Conservation (phyloP, 2,113 vertebrate species). For the Pogona vitticeps region DNA sequence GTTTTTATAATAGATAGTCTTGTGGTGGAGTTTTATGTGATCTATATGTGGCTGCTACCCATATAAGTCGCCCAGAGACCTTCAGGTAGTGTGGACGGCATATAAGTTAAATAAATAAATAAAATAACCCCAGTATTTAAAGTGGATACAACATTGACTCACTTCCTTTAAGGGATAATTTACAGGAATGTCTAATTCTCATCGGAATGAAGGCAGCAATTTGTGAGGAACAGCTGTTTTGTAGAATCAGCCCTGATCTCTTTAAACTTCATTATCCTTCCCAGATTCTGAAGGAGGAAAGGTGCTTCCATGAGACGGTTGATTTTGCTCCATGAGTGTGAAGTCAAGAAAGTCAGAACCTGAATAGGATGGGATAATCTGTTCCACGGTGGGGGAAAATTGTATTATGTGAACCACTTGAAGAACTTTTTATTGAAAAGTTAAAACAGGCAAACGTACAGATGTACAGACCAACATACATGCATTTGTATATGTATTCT, state of each 20-base stretch:
- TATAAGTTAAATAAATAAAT: no score
- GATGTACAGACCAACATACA: background rate
- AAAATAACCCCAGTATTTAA: background rate
- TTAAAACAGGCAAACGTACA: background rate
- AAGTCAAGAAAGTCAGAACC: background rate
- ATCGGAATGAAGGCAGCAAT: background rate
- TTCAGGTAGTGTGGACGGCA: no score
- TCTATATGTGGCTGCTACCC: background rate
- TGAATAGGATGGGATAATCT: background rate
- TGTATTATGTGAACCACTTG: no score
- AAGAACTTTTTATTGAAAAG: no score
- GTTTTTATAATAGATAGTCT: background rate
- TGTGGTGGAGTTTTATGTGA: background rate
- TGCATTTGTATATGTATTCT: background rate
- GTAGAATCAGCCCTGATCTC: no score
- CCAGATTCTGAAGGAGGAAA: background rate
- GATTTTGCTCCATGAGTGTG: background rate
- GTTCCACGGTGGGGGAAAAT: no score
- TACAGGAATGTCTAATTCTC: background rate
- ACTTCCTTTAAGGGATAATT: background rate
- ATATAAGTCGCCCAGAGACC: no score
- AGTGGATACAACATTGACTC: background rate
- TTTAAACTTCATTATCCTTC: background rate
- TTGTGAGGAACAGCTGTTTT: background rate
- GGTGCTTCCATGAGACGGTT: background rate